Percentiles rank a stretch among this genome's conserved stretches.
phyloP scores from a whole-genome alignment of 92 coral and sea anemone species.

The Epizoanthus ramosus region DNA sequence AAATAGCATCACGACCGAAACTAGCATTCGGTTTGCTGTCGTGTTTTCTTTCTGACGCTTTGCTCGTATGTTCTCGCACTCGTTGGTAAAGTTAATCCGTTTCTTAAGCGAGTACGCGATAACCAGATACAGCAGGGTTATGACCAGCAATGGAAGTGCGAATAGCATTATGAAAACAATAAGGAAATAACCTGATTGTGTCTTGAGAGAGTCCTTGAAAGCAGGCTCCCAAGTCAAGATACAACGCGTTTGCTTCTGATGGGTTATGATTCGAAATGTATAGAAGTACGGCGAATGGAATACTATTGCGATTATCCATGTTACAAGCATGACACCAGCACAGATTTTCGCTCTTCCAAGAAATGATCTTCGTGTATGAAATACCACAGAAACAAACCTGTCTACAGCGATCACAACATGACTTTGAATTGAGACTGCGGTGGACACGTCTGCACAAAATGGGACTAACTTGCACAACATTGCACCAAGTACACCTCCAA shows the following conservation, averaged over 20 bases:
- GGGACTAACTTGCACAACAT: constrained; percentile 10
- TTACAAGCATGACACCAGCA: background rate
- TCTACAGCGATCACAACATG: constrained; percentile 4
- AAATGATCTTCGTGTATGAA: background rate
- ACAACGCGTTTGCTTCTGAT: background rate
- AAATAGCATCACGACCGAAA: background rate
- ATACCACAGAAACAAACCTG: constrained; percentile 9
- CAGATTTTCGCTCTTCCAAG: background rate
- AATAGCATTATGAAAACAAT: background rate
- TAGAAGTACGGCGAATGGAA: constrained; percentile 19
- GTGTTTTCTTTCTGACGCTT: constrained; percentile 5
- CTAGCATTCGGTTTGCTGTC: background rate
- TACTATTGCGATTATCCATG: background rate
- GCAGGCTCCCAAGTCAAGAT: background rate
- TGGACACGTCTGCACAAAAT: constrained; percentile 8
- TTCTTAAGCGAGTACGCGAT: background rate
- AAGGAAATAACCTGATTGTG: background rate
- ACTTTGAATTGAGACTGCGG: constrained; percentile 13
- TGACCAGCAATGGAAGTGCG: background rate
- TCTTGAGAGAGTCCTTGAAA: background rate
- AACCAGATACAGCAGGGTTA: background rate
- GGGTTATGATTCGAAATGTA: background rate
- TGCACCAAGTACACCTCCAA: background rate
- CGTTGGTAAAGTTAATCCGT: background rate
- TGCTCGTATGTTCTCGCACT: background rate